Base-by-base conservation (phyloP, 2,888 invertebrate species). In the Parthenolecanium corni region DNA sequence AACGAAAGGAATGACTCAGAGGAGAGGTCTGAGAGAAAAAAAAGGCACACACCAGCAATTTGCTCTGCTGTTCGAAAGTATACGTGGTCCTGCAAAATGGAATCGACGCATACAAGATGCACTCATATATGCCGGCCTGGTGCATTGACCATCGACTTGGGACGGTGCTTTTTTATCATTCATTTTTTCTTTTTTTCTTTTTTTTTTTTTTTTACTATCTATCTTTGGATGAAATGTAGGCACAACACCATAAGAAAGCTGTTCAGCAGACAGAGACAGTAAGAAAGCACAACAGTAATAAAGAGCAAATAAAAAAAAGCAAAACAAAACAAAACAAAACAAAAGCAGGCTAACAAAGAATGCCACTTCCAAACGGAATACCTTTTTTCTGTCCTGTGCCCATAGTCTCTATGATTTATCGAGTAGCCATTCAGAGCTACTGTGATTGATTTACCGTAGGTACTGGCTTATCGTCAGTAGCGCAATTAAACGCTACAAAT, bases 401-500 rank as follows among this genome's bases (percentile, higher is more conserved):
- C 42, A 20, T 24, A 42, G 57, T 57, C 57, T n/a, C n/a, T 57
- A 57, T 57, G 57, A 57, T 57, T 57, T 57, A 57, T 57, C n/a
- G 57, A 47, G 46, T 57, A 46, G 25, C 25, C 57, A n/a, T n/a
- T n/a, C n/a, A 31, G 31, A 25, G 57, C 57, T 57, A 57, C 57
- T 21, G 57, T 57, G 57, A 57, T 57, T 57, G 57, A 57, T 57
- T 57, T 57, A 57, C 57, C 57, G 44, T 57, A 31, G n/a, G 47
- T 57, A 57, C 57, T 31, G 18, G 57, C 57, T 57, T 53, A 53
- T 57, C 57, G 57, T 57, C 57, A 47, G 57, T 57, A 57, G 57
- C 57, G 57, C 57, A 57, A 57, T 57, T 57, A 57, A 57, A 57
- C 46, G 47, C 57, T 57, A 57, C 57, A 57, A 57, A 57, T 57